Evolutionary conservation across 2,113 vertebrate genomes (phyloP).

Genomic region (Cyanoramphus novaezelandiae): DNA sequence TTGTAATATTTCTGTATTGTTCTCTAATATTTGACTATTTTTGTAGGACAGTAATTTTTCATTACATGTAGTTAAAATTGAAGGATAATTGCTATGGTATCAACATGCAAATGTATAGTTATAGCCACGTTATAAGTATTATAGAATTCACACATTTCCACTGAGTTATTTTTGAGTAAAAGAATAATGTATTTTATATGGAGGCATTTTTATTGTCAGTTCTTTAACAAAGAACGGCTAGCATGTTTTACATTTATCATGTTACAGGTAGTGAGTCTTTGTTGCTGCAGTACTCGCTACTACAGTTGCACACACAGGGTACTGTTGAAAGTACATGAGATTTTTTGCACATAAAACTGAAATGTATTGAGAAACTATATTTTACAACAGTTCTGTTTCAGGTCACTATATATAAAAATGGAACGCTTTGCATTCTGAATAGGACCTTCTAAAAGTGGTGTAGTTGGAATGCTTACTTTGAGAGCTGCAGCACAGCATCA

Average conservation of each 20-base stretch:
- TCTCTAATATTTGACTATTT: constrained; percentile 59
- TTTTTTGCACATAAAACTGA: constrained; percentile 28
- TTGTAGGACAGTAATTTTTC: constrained; percentile 63
- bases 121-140: constrained; percentile 4
- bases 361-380: neutral
- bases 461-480: neutral
- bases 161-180: constrained; percentile 53
- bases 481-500: neutral
- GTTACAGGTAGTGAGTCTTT: neutral
- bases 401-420: neutral
- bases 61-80: constrained; percentile 58
- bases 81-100: constrained; percentile 28
- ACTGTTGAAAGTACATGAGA: constrained; percentile 7
- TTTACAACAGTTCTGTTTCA: neutral
- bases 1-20: constrained; percentile 36
- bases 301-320: constrained; percentile 21
- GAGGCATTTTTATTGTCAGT: constrained; percentile 31
- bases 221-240: constrained; percentile 30
- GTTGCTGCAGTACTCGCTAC: neutral
- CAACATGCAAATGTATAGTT: constrained; percentile 9
- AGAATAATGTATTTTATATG: constrained; percentile 40
- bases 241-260: constrained; percentile 2
- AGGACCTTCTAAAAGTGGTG: neutral
- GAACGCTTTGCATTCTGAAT: neutral
- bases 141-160: constrained; percentile 42